phyloP scores from a whole-genome alignment of 2,113 vertebrate genomes.

The Hypanus sabinus region DNA sequence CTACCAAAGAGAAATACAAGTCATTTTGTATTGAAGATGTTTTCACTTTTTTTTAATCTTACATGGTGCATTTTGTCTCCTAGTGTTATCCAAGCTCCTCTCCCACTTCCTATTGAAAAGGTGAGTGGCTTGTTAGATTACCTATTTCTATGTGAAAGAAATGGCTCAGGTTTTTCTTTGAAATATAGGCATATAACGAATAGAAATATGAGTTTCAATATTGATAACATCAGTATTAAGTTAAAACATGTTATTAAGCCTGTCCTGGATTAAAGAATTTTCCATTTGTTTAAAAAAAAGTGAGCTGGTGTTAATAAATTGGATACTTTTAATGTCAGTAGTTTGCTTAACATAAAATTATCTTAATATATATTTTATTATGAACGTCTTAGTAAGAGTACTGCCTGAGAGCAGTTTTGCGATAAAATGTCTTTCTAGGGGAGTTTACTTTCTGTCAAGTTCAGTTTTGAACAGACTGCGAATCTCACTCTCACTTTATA shows the following conservation, averaged over 20 bases:
- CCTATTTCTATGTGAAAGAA: background rate
- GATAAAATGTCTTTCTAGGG: background rate
- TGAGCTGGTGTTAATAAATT: background rate
- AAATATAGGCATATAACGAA: background rate
- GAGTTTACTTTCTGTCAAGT: background rate
- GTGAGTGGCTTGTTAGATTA: conserved; percentile 59
- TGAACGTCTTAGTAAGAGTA: background rate
- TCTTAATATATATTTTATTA: background rate
- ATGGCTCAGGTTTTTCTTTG: background rate
- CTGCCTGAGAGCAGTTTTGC: background rate
- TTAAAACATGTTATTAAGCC: background rate
- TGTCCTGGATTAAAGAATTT: background rate
- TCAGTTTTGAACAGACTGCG: background rate
- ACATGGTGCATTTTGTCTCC: conserved; percentile 44
- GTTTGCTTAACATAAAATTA: background rate
- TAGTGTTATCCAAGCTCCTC: conserved; percentile 91
- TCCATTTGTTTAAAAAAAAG: background rate
- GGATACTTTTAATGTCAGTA: background rate
- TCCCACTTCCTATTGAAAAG: conserved; percentile 96
- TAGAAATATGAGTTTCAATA: background rate
- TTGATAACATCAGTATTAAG: background rate
- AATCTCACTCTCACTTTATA: background rate
- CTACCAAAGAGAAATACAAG: background rate
- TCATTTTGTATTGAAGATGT: background rate
- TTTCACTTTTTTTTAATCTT: conserved; percentile 16